Evolutionary conservation across 1,140 invertebrate genomes (phyloP), one percentile per base, ranked within the genome.

Genomic region (Oppia nitens): DNA sequence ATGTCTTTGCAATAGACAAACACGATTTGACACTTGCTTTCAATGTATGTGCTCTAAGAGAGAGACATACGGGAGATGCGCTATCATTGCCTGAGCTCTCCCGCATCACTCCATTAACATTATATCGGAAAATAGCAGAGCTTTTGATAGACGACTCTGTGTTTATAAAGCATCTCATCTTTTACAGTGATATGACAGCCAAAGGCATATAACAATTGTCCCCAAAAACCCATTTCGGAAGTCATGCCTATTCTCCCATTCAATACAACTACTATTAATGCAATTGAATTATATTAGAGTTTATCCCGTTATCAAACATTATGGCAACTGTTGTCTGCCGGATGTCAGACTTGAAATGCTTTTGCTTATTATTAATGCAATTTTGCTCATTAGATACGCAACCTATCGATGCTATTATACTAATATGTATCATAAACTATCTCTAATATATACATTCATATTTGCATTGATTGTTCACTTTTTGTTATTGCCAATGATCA

Each of bases 1-100:
- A 26, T 50, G 49, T 50, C 49, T 9, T 9, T 6, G 49, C 49
- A 50, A 50, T 50, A 50, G 49, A 26, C 49, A 50, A 50, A 50
- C 49, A 50, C 6, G 49, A 50, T 25, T 25, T 50, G 49, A 50
- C 49, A 50, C 49, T 50, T 25, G 49, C 32, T 40, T 40, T 6
- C 32, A 40, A 9, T 40, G n/a, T n/a, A n/a, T n/a, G n/a, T n/a
- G n/a, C n/a, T n/a, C n/a, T n/a, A n/a, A n/a, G n/a, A n/a, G n/a
- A n/a, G n/a, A n/a, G n/a, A n/a, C n/a, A n/a, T n/a, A n/a, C n/a
- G n/a, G n/a, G n/a, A n/a, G n/a, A n/a, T 17, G 32, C 17, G 6
- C 17, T 17, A 40, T 40, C 17, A 6, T 17, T 40, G 6, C 32
- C 32, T 9, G 32, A 9, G 6, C 17, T 40, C 32, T 40, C 32